Base-by-base conservation (phyloP, 2,888 invertebrate species). In the Papilio elwesi region DNA sequence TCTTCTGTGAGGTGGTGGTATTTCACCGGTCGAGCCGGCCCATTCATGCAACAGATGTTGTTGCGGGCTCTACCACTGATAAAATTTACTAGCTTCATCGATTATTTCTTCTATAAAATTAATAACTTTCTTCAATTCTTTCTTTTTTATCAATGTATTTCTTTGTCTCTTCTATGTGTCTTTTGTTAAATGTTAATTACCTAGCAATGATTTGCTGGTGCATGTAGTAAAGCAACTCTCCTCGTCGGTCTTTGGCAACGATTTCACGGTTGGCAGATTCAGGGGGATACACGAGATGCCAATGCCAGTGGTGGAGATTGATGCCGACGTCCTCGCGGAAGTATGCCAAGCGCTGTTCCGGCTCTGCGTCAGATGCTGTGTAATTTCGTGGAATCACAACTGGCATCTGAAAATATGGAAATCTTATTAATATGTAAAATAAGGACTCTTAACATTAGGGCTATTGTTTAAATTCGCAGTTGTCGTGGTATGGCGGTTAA, bases 301-400 rank as follows among this genome's bases (percentile, higher is more conserved):
- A 97, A 81, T 97, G 97, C 97, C 97, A 97, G 81, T 97, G 97
- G 84, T 97, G 97, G 70, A 96, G 94, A 85, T 97, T 97, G 73
- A 97, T 93, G 51, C 96, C 96, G 64, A 96, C 89, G 82, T 97
- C 97, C 86, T 97, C 97, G 5, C 96, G 94, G 91, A 96, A 97
- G 82, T 97, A 97, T 36, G 96, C 95, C 68, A 96, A 83, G 1
- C 96, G 94, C 81, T 97, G 96, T 80, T 97, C 97, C 16, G 95
- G 95, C 78, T 97, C 96, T 26, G 95, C 88, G 83, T 96, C 95
- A 0, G 95, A 95, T 2, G 96, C 96, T 0, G 96, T 96, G 80
- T 95, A 96, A 83, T 96, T 95, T 64, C 87, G 85, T 0, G 96
- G 96, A 74, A 96, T 95, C 76, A 95, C 95, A 71, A 96, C 93